phyloP scores from a whole-genome alignment of 2,797 vertebrate species.

The Botia kubotai region DNA sequence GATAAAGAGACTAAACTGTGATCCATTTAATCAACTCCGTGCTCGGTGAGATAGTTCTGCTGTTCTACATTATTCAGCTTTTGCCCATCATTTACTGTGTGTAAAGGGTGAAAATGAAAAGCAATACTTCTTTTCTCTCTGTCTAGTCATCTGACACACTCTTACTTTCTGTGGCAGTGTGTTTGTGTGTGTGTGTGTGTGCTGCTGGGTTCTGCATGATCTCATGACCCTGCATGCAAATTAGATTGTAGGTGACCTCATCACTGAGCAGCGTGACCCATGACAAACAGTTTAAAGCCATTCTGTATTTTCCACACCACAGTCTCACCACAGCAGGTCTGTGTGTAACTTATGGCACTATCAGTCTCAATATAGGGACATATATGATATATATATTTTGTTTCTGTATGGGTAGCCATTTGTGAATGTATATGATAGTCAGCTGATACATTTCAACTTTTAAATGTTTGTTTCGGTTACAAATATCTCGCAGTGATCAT shows the following conservation, averaged over 20 bases:
- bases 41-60: conserved; percentile 15
- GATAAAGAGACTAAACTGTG: background rate
- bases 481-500: background rate
- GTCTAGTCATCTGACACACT: conserved; percentile 23
- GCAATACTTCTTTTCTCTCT: conserved; percentile 10
- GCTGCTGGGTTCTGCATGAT: conserved; percentile 2
- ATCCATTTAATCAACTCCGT: conserved; percentile 32
- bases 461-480: background rate
- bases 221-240: conserved; percentile 43
- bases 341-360: too few species aligned
- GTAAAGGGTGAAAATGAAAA: conserved; percentile 29
- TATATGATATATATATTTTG: background rate
- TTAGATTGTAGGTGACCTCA: conserved; percentile 36
- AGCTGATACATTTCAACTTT: background rate
- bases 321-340: too few species aligned
- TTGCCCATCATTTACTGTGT: conserved; percentile 20
- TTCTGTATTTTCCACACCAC: too few species aligned
- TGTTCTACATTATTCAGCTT: conserved; percentile 19
- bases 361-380: too few species aligned
- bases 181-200: background rate
- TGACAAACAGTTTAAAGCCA: background rate
- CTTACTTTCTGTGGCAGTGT: background rate
- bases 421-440: background rate
- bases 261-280: conserved; percentile 19
- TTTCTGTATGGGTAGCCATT: too few species aligned